A percentile compares a stretch with the other conserved stretches of the same genome.
Evolutionary conservation across 1,140 invertebrate genomes (phyloP).

Genomic region (Drosophila varians): DNA sequence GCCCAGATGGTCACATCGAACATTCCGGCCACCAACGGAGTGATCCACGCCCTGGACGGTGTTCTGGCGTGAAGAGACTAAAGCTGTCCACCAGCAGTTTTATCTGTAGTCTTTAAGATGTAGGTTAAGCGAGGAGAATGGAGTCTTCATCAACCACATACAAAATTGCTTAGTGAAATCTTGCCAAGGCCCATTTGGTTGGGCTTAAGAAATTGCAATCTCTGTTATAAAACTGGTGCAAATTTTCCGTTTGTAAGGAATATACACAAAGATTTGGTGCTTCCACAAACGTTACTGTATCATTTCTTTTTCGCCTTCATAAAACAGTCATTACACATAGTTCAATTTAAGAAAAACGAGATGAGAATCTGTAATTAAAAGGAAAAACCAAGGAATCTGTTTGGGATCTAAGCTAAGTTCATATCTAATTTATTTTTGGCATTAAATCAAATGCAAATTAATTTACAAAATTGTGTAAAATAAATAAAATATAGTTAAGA

Average conservation of each 20-base stretch:
- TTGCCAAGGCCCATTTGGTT: slow-evolving; percentile 54
- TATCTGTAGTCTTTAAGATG: slow-evolving; percentile 34
- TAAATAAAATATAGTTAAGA: slow-evolving; percentile 54
- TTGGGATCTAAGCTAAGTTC: slow-evolving; percentile 58
- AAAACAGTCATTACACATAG: slow-evolving; percentile 80
- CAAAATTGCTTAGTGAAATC: slow-evolving; percentile 73
- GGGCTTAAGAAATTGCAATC: slow-evolving; percentile 49
- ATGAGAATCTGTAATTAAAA: slow-evolving; percentile 42
- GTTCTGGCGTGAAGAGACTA: slow-evolving; percentile 84
- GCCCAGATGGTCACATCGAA: slow-evolving; percentile 90
- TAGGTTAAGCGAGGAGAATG: slow-evolving; percentile 46
- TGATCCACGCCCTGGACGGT: slow-evolving; percentile 93
- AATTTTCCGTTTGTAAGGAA: slow-evolving; percentile 17
- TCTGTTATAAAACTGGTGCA: slow-evolving; percentile 57
- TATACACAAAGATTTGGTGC: slow-evolving; percentile 63
- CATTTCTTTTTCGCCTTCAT: slow-evolving; percentile 67
- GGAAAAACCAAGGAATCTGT: slow-evolving; percentile 13
- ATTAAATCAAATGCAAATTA: slow-evolving; percentile 47
- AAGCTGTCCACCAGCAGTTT: slow-evolving; percentile 21
- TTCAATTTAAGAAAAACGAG: slow-evolving; percentile 70
- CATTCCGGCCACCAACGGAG: slow-evolving; percentile 94
- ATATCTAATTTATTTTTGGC: slow-evolving; percentile 75
- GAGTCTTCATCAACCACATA: slow-evolving; percentile 48
- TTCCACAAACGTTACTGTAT: slow-evolving; percentile 59
- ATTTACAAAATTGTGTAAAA: slow-evolving; percentile 64